phyloP scores from a whole-genome alignment of 2,888 invertebrate species.

The Thereva unica region DNA sequence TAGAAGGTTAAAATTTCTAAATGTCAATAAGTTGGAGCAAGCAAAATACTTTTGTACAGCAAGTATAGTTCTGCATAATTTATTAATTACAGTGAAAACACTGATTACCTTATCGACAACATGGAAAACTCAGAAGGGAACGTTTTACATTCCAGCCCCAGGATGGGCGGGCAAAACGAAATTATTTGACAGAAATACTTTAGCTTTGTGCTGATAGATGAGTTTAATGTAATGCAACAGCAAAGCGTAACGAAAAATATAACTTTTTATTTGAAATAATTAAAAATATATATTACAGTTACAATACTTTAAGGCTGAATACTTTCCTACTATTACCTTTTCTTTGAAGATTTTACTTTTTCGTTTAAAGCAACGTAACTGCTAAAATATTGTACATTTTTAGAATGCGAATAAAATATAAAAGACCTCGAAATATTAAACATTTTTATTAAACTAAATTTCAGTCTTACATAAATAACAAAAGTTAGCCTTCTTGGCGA shows the following conservation, averaged over 20 bases:
- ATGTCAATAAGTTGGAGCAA: neutral
- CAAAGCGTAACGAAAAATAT: too few species aligned
- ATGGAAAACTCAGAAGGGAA: too few species aligned
- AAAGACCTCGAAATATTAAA: neutral
- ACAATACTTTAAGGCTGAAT: too few species aligned
- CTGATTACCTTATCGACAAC: neutral
- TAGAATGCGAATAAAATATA: neutral
- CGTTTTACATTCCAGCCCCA: neutral
- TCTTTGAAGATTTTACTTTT: too few species aligned
- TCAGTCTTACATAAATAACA: neutral
- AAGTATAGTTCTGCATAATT: slow-evolving; percentile 1
- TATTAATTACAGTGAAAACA: neutral
- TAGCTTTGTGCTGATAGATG: neutral
- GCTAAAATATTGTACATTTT: neutral
- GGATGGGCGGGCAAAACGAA: neutral
- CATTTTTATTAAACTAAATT: neutral
- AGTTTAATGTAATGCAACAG: neutral
- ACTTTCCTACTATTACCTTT: too few species aligned
- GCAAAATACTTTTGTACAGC: neutral
- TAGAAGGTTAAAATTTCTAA: neutral
- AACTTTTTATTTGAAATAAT: too few species aligned
- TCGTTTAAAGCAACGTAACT: too few species aligned
- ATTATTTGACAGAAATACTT: slow-evolving; percentile 2
- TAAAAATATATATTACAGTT: too few species aligned
- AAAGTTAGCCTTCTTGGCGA: too few species aligned